Evolutionary conservation across 2,113 vertebrate species (phyloP).

Genomic region (Prunella fulvescens): DNA sequence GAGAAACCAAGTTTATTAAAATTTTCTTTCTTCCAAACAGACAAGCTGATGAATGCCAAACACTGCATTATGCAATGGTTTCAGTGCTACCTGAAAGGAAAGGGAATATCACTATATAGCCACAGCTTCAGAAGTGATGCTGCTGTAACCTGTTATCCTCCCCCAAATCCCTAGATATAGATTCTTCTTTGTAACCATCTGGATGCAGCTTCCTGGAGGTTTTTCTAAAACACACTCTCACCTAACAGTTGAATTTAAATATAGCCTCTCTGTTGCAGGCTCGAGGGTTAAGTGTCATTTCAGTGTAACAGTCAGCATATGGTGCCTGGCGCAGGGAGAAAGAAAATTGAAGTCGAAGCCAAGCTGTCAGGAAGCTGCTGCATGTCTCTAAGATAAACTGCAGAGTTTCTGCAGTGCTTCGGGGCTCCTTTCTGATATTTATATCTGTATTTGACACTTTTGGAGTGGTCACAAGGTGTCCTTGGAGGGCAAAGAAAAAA

Average conservation of each 20-base stretch:
- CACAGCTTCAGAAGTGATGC: not conserved
- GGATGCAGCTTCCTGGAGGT: not conserved
- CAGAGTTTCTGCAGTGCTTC: not conserved
- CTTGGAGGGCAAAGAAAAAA: not conserved
- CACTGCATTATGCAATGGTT: not conserved
- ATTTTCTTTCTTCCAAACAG: not conserved
- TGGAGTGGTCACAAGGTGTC: not conserved
- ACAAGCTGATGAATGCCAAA: not conserved
- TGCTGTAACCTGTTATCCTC: not conserved
- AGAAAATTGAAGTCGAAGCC: not conserved
- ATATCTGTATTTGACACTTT: not conserved
- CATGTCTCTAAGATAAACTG: not conserved
- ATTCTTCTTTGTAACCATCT: not conserved
- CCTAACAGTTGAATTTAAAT: constrained; percentile 50
- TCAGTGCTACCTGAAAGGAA: not conserved
- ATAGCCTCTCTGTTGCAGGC: constrained; percentile 12
- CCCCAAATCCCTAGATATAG: not conserved
- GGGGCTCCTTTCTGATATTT: not conserved
- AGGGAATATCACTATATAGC: not conserved
- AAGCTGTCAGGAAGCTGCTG: constrained; percentile 14
- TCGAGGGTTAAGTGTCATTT: constrained; percentile 22
- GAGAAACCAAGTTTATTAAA: not conserved
- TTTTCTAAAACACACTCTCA: constrained; percentile 1
- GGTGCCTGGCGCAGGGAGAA: not conserved
- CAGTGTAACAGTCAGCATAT: constrained; percentile 23